Evolutionary conservation across 2,797 vertebrate species (phyloP), one percentile per base, ranked within the genome.

Genomic region (Pangasius mekongensis): DNA sequence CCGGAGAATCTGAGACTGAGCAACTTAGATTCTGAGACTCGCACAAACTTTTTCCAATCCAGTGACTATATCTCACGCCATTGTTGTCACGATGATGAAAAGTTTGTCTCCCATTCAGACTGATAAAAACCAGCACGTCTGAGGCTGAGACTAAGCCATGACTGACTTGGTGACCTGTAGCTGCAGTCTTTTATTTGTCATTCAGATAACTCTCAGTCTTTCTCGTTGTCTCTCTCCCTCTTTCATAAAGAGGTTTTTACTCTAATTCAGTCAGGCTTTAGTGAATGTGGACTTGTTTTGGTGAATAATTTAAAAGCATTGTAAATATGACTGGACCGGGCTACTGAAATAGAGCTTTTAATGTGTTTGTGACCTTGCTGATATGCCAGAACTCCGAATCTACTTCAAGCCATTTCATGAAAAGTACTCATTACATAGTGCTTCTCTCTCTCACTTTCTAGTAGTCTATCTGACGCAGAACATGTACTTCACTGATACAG

Each of bases 251-350:
- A 64, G 69, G 33, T 88, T 86, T 91, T 89, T 91, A 82, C 83
- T 90, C 80, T 90, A 89, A 90, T 89, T 86, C 76, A 90, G 85
- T 87, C 81, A 87, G 87, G 66, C 66, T 86, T 87, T 89, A 74
- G 82, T 89, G 87, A 86, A 74, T 67, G 69, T 16, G 54, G 83
- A 69, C 88, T 89, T 30, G 71, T 87, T 89, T 76, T 85, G 87
- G 86, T 87, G 62, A 90, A 88, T 89, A 85, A 87, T 91, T 91
- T 85, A 89, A 91, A 87, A 87, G 86, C 69, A 89, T 84, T 89
- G 9, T 87, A 87, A 86, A 87, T 62, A 81, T 49, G 43, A 74
- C 83, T 62, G 83, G 83, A 87, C 81, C 76, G 83, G 67, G 74
- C 88, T 91, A 85, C 86, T 82, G 66, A 76, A 80, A 54, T 60